Conservation (phyloP, 1,140 invertebrate genomes). For the Schmidtea mediterranea region DNA sequence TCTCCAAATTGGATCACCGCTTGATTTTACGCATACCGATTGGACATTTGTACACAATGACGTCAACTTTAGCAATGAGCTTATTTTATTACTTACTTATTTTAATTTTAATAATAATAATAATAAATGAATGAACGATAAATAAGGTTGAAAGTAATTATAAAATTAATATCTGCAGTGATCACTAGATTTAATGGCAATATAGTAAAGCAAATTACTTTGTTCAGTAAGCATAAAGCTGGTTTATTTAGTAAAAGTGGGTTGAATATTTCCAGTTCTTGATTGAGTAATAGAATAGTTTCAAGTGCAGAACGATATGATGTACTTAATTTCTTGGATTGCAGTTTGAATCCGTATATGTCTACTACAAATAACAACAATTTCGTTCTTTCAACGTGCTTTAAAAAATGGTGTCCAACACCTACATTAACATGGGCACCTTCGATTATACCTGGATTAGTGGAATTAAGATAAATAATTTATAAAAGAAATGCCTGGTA, state of each 20-base stretch:
- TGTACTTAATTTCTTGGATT: background rate
- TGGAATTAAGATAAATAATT: background rate
- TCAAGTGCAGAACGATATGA: background rate
- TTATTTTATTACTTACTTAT: too few species aligned
- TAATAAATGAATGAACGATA: too few species aligned
- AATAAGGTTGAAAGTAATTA: too few species aligned
- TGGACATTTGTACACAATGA: too few species aligned
- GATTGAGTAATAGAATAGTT: background rate
- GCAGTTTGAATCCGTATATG: background rate
- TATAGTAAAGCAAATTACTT: too few species aligned
- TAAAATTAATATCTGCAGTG: too few species aligned
- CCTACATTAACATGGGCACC: background rate
- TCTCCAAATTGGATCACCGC: too few species aligned
- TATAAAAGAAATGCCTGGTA: background rate
- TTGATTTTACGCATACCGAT: too few species aligned
- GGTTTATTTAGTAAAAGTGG: background rate
- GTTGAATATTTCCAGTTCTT: background rate
- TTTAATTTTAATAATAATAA: too few species aligned
- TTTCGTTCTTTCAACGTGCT: conserved; percentile 1
- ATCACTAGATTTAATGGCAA: too few species aligned
- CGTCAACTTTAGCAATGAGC: too few species aligned
- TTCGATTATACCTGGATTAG: background rate
- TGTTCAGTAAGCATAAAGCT: background rate
- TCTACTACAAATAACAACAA: background rate
- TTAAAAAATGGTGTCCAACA: background rate